phyloP scores from a whole-genome alignment of 2,113 vertebrate genomes.

The Megaleporinus macrocephalus region DNA sequence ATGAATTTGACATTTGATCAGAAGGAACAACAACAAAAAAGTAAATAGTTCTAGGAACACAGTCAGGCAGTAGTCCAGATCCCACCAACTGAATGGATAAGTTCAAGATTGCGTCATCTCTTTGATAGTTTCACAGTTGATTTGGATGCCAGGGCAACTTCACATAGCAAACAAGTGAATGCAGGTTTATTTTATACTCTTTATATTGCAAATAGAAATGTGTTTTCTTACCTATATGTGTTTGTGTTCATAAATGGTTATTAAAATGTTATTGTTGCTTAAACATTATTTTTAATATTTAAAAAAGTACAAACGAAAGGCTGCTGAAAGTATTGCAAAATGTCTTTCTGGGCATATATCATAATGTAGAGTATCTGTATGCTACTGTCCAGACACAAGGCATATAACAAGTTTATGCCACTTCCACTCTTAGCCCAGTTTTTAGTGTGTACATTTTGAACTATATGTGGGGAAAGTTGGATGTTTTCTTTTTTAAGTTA shows the following conservation, averaged over 20 bases:
- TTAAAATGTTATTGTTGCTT: neutral
- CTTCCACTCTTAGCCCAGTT: too few relatives aligned
- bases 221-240: neutral
- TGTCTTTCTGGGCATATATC: too few relatives aligned
- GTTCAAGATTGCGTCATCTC: neutral
- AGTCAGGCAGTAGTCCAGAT: slow-evolving; percentile 2
- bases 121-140: neutral
- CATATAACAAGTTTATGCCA: too few relatives aligned
- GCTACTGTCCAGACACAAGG: too few relatives aligned
- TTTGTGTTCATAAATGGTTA: neutral
- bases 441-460: too few relatives aligned
- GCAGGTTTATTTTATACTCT: neutral
- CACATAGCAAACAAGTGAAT: neutral
- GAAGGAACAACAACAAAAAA: neutral
- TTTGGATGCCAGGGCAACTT: neutral
- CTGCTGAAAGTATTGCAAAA: too few relatives aligned
- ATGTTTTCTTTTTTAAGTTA: too few relatives aligned
- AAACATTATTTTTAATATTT: too few relatives aligned
- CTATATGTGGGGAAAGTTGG: too few relatives aligned
- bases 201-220: too few relatives aligned
- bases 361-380: too few relatives aligned
- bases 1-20: neutral
- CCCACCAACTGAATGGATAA: neutral
- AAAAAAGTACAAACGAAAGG: too few relatives aligned
- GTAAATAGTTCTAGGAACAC: slow-evolving; percentile 1